Evolutionary conservation across 2,888 invertebrate genomes (phyloP), one percentile per base, ranked within the genome.

Genomic region (Lamellibrachia columna): DNA sequence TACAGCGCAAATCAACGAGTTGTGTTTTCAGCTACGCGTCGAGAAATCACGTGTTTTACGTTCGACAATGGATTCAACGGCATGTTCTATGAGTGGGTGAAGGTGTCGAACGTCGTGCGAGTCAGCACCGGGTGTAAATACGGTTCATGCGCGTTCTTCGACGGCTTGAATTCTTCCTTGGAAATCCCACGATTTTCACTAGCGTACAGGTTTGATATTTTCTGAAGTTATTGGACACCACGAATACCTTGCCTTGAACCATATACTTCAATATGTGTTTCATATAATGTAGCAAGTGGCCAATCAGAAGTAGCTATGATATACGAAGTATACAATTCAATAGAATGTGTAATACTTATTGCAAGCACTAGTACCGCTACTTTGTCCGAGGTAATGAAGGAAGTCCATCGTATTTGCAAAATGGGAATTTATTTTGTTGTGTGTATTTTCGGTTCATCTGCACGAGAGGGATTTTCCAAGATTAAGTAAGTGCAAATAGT

Each of bases 91-190:
- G 75, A 75, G n/a, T 75, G 75, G 75, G 75, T 75, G 75, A 75
- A 75, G 6, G 75, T 75, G 75, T 75, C 75, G 75, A 75, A 75
- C 6, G 75, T 75, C 6, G 6, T 22, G 75, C 75, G 75, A 15
- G 75, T 75, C 6, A 22, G 15, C 75, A 22, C 22, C 22, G 75
- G 75, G 15, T 75, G 75, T 15, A 75, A 75, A 22, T 22, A 75
- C 75, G 75, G 75, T n/a, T 75, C 75, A 22, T 75, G 75, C 75
- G 75, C 75, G n/a, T 75, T 75, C 75, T 75, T 75, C 75, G 22
- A 22, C 7, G 75, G 75, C 75, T 75, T 75, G 75, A 75, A 75
- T 22, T 75, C 75, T 2, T 11, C 22, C 6, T n/a, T 75, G 75
- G 75, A 75, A n/a, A 75, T 75, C 15, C 75, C 75, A n/a, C 75